Base-by-base conservation (phyloP, 2,113 vertebrate species). In the Trichechus manatus region DNA sequence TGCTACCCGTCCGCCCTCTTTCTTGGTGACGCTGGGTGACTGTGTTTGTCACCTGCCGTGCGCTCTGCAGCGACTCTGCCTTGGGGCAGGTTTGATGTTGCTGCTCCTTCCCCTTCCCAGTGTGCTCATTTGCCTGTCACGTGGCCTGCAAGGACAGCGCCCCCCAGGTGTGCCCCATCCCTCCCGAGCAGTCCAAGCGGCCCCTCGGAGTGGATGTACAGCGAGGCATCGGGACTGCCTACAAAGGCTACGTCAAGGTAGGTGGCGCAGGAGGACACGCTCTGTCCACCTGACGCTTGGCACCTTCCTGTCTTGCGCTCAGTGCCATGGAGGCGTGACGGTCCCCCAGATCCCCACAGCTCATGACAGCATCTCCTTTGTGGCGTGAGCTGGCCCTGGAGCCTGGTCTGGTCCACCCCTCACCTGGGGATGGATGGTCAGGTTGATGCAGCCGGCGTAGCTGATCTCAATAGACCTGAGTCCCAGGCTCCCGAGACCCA, bases 231-330 rank as follows among this genome's bases (percentile, higher is more conserved):
- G 99, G 99, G 84, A 99, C 99, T 0, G 99, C 99, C 70, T 99
- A 99, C 98, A 99, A 99, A 97, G 99, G 99, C 78, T 99, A 99
- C 20, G 99, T 99, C 97, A 99, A 99, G 99, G 99, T 99, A 98
- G 98, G 98, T 47, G 17, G n/a, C 5, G 5, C 0, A 22, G 53
- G 14, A 3, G n/a, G 27, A 61, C 19, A 20, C 20, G 9, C 7
- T 6, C 59, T 20, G 19, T 23, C 59, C 22, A 6, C 59, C 59
- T 22, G 19, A 23, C 22, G 22, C 59, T 23, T 23, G 59, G 59
- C 59, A 6, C 59, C 22, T 61, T 23, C 19, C 59, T 9, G 1
- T 61, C 31, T n/a, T 6, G 19, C 11, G 4, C 19, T 31, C 15
- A 0, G 36, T 39, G 23, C n/a, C 36, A 29, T 6, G 42, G 42